These are phyloP conservation scores for Reticulitermes lucifugus DNA, from an alignment of 2,888 invertebrate species.

Conservation along the genomic window DNA sequence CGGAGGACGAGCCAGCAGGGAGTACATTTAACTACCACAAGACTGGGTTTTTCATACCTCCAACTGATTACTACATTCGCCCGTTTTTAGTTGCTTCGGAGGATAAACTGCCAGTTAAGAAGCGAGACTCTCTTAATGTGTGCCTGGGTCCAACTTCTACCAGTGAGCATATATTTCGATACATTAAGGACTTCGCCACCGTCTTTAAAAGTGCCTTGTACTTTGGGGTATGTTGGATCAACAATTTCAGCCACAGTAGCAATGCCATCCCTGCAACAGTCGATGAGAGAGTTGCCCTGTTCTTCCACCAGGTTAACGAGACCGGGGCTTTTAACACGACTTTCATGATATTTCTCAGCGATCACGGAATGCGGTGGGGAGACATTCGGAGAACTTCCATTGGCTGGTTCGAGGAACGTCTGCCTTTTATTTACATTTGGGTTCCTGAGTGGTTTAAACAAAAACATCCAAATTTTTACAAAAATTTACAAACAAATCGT, in stretches of 20 bases:
- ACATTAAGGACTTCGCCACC: constrained; percentile 46
- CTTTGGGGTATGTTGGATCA: constrained; percentile 51
- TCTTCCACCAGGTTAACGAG: constrained; percentile 43
- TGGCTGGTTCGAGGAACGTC: constrained; percentile 57
- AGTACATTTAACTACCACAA: constrained; percentile 62
- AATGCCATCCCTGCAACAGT: constrained; percentile 26
- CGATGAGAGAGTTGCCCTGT: constrained; percentile 39
- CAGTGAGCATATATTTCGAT: constrained; percentile 48
- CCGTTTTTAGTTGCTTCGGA: constrained; percentile 59
- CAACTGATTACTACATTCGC: constrained; percentile 62
- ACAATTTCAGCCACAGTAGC: constrained; percentile 50
- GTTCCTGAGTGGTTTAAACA: constrained; percentile 53
- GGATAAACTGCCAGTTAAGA: constrained; percentile 36
- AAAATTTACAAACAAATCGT: constrained; percentile 53
- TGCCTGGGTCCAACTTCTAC: constrained; percentile 45
- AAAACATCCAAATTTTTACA: constrained; percentile 53
- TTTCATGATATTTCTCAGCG: constrained; percentile 54
- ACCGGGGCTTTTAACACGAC: constrained; percentile 53
- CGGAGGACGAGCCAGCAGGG: constrained; percentile 59
- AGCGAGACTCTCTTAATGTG: background rate
- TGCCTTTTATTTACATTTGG: constrained; percentile 56
- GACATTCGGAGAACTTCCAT: constrained; percentile 55
- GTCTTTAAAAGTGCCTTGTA: constrained; percentile 44
- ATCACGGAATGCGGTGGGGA: constrained; percentile 56
- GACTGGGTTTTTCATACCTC: constrained; percentile 61